These are phyloP conservation scores for Drosophila novamexicana DNA, from an alignment of 1,140 invertebrate genomes.

Conservation along the genomic window DNA sequence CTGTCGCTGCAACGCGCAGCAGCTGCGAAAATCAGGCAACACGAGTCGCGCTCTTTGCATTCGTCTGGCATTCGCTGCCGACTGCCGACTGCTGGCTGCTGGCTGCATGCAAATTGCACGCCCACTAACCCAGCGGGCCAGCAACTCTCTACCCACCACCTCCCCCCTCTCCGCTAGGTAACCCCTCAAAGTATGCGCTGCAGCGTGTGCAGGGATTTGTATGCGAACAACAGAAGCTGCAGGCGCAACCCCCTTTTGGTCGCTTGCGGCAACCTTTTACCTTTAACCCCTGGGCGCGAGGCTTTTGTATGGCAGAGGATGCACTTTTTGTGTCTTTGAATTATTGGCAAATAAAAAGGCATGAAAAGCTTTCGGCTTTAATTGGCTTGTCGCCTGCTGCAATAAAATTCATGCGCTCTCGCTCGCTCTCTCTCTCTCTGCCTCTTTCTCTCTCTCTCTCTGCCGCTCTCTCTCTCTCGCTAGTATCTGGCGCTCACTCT, in stretches of 20 bases:
- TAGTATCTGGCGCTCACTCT: not conserved
- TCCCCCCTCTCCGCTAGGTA: not conserved
- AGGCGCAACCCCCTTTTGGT: slow-evolving; percentile 30
- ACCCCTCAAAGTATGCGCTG: not conserved
- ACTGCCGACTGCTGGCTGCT: not conserved
- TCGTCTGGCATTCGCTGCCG: slow-evolving; percentile 17
- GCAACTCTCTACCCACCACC: not conserved
- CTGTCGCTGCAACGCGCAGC: slow-evolving; percentile 2
- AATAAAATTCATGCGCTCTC: not conserved
- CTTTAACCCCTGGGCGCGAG: slow-evolving; percentile 47
- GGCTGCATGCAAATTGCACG: slow-evolving; percentile 30
- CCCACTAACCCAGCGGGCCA: slow-evolving; percentile 9
- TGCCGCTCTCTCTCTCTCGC: not conserved
- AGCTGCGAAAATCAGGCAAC: not conserved
- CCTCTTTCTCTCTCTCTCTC: not conserved
- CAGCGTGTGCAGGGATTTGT: slow-evolving; percentile 4
- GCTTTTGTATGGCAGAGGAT: slow-evolving; percentile 33
- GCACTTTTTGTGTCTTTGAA: slow-evolving; percentile 64
- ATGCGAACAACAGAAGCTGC: not conserved
- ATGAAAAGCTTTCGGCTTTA: slow-evolving; percentile 65
- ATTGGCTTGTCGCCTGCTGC: slow-evolving; percentile 59
- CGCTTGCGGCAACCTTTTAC: slow-evolving; percentile 46
- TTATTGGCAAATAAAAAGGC: slow-evolving; percentile 58
- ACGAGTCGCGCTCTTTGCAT: slow-evolving; percentile 1
- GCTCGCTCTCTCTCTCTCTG: not conserved